phyloP scores from a whole-genome alignment of 2,797 vertebrate genomes.

The Pangasius larnaudii region DNA sequence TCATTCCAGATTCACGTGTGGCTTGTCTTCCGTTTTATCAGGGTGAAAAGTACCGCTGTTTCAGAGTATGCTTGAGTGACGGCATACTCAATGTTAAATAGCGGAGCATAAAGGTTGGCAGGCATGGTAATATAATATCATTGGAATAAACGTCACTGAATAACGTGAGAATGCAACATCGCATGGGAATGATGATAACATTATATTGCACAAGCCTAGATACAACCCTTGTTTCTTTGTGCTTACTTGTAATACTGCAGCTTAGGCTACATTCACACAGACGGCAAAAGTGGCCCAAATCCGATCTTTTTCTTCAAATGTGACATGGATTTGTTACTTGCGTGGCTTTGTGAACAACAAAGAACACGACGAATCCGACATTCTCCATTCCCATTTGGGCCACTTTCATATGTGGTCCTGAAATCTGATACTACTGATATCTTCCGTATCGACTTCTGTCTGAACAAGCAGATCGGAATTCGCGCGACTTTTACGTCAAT shows the following conservation, averaged over 20 bases:
- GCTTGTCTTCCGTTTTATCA: neutral
- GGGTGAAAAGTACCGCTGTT: neutral
- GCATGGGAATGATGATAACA: neutral
- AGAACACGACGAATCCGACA: neutral
- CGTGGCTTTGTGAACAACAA: neutral
- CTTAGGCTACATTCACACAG: neutral
- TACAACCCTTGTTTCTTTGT: neutral
- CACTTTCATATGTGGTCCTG: neutral
- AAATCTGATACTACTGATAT: neutral
- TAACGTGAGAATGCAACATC: no score
- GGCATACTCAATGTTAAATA: neutral
- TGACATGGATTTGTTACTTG: neutral
- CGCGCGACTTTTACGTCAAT: neutral
- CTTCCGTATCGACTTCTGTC: neutral
- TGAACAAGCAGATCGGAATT: neutral
- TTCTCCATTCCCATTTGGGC: neutral
- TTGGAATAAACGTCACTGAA: neutral
- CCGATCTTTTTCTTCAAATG: neutral
- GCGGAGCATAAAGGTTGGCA: neutral
- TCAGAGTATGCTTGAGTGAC: neutral
- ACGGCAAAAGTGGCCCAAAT: neutral
- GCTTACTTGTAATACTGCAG: neutral
- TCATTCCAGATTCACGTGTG: neutral
- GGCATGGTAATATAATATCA: neutral
- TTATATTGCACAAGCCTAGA: no score